phyloP scores from a whole-genome alignment of 2,888 invertebrate genomes.

The Malachius bipustulatus region DNA sequence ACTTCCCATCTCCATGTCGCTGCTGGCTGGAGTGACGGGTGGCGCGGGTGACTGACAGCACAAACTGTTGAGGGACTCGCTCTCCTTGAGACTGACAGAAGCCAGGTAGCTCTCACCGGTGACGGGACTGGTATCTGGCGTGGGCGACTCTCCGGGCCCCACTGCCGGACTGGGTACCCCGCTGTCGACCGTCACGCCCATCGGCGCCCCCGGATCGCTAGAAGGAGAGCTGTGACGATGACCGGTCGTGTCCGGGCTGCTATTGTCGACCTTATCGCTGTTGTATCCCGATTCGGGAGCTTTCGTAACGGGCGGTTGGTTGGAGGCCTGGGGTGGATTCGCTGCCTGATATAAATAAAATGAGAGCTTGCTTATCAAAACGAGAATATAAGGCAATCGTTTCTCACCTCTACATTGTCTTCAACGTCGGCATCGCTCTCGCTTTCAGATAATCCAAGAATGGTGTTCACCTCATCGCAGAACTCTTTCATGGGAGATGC shows the following conservation, averaged over 20 bases:
- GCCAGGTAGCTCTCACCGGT: neutral
- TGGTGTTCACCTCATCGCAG: constrained; percentile 38
- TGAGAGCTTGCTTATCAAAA: too few relatives aligned
- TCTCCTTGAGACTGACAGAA: constrained; percentile 9
- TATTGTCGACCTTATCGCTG: constrained; percentile 41
- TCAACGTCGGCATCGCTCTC: constrained; percentile 74
- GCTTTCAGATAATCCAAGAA: constrained; percentile 42
- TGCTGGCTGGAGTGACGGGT: constrained; percentile 35
- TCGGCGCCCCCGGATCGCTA: constrained; percentile 26
- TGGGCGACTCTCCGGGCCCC: constrained; percentile 28
- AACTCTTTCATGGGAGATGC: constrained; percentile 6
- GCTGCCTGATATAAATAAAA: too few relatives aligned
- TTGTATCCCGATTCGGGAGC: constrained; percentile 57
- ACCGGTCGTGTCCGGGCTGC: constrained; percentile 32
- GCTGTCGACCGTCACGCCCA: constrained; percentile 30
- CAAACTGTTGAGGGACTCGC: constrained; percentile 17
- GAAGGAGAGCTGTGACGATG: constrained; percentile 12
- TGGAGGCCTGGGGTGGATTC: too few relatives aligned
- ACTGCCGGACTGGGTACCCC: constrained; percentile 31
- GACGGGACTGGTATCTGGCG: constrained; percentile 22
- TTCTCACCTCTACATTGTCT: constrained; percentile 53
- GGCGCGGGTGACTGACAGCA: constrained; percentile 17
- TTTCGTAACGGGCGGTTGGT: too few relatives aligned
- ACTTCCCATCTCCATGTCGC: constrained; percentile 46
- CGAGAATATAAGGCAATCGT: constrained; percentile 7